Evolutionary conservation across 2,797 vertebrate species (phyloP), one percentile per base, ranked within the genome.

Genomic region (Phyllotis vaccarum): DNA sequence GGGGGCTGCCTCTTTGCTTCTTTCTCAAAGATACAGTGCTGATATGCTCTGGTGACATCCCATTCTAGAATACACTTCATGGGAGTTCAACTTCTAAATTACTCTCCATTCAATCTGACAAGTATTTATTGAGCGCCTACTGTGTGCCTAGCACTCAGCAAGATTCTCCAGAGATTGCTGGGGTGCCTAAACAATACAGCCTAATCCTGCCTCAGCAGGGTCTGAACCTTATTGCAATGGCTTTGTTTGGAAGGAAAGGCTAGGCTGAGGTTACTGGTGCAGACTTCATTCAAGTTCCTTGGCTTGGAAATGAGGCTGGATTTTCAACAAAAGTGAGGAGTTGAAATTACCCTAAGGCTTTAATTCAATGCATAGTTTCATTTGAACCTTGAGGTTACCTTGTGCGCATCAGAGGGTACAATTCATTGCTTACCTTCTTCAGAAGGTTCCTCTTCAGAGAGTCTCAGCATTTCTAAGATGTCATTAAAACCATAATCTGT

Each of bases 401-500:
- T 80, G 40, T 80, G 56, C 85, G 43, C 80, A 49, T 83, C 40
- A 21, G 88, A 95, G 82, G 43, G 46, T 43, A 82, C 37, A 94
- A 93, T 93, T 74, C 94, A 94, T 81, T 75, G 86, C 98, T 91
- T 93, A 99, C 99, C 99, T 99, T 99, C 99, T 78, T 99, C 98
- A 27, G 98, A 97, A 79, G 95, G 98, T 68, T 99, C 97, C 80
- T 98, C 93, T 86, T 98, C 97, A 0, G 98, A 98, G 86, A 98
- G 97, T 98, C 98, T 99, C 98, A 99, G 99, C 86, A 98, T 98
- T 94, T 99, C 99, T 88, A 99, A 98, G 68, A 99, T 98, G 92
- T 99, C 99, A 0, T 99, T 99, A 91, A 99, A 99, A 46, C 99
- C 99, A 40, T 99, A 99, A 98, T 99, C 99, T 0, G 99, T 99